These are phyloP conservation scores for Cinclus cinclus DNA, from an alignment of 2,113 vertebrate genomes.

Conservation along the genomic window DNA sequence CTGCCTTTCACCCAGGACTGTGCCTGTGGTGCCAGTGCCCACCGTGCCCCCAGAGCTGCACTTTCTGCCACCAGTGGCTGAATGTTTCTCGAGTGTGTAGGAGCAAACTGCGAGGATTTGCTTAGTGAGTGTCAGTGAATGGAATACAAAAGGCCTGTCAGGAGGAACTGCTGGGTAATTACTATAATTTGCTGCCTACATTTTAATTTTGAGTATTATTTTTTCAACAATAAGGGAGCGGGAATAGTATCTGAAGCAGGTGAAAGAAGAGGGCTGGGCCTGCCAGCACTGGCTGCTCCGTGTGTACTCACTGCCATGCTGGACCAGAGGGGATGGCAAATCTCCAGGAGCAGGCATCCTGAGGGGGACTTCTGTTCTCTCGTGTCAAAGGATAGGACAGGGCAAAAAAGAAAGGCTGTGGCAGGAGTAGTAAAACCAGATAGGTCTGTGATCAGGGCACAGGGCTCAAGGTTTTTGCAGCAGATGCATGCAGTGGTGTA, in stretches of 20 bases:
- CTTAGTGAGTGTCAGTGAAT: conserved; percentile 44
- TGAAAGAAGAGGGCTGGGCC: neutral
- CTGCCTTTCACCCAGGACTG: neutral
- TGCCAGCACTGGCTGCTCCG: neutral
- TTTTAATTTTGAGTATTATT: conserved; percentile 56
- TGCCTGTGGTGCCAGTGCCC: rapidly evolving
- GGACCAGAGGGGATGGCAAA: neutral
- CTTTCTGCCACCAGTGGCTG: neutral
- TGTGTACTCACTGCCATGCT: neutral
- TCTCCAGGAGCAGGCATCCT: neutral
- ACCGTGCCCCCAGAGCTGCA: neutral
- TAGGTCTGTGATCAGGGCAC: neutral
- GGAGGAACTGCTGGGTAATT: conserved; percentile 53
- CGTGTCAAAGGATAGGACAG: neutral
- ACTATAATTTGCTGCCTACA: conserved; percentile 52
- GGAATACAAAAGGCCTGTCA: conserved; percentile 61
- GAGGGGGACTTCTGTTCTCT: neutral
- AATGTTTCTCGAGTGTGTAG: neutral
- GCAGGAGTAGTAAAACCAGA: neutral
- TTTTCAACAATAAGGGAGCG: conserved; percentile 57
- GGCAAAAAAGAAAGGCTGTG: neutral
- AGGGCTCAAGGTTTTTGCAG: neutral
- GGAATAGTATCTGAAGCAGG: conserved; percentile 37
- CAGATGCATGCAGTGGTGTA: neutral
- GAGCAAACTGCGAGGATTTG: conserved; percentile 42